Base-by-base conservation (phyloP, 1,140 invertebrate genomes). In the Atopsyche davidsoni region DNA sequence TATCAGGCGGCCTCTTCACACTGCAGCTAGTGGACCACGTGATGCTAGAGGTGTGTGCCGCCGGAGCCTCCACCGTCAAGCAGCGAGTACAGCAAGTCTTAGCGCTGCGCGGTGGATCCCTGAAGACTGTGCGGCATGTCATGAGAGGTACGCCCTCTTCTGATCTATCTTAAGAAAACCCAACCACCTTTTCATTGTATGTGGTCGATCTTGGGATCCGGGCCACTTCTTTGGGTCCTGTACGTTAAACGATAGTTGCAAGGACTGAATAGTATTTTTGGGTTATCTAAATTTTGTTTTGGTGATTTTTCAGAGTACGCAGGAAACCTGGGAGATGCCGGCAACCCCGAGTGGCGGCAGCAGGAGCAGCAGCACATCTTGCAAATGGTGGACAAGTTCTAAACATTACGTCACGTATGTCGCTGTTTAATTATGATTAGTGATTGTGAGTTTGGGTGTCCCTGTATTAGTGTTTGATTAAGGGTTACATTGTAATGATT, bases 11-110 rank as follows among this genome's bases (percentile, higher is more conserved):
- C 0, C 73, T 99, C 9, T 99, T 98, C 65, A 96, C 93, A 0
- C 75, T 99, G 25, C 96, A 99, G 72, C 75, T 96, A 38, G 84
- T 98, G 32, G 94, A 98, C 71, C 94, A 95, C 64, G 89, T 98
- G 53, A 87, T 98, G 65, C 70, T 98, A 40, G 94, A 98, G 73
- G 72, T 75, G 19, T 95, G 91, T 63, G 83, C 86, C 4, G 83
- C 86, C 11, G 81, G 83, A 2, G 78, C 83, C 25, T 66, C 82
- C 2, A 76, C 81, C 3, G 83, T 96, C 1, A 95, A 95, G 67
- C 89, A 94, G 63, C 73, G 92, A 54, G 89, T 96, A 2, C 79
- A 87, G 36, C 84, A 93, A 62, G 92, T 96, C 59, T 70, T 98
- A 17, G 92, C 92, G 59, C 77, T 96, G 52, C 73, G 92, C 53